Evolutionary conservation across 2,113 vertebrate genomes (phyloP).

Genomic region (Pagrus major): DNA sequence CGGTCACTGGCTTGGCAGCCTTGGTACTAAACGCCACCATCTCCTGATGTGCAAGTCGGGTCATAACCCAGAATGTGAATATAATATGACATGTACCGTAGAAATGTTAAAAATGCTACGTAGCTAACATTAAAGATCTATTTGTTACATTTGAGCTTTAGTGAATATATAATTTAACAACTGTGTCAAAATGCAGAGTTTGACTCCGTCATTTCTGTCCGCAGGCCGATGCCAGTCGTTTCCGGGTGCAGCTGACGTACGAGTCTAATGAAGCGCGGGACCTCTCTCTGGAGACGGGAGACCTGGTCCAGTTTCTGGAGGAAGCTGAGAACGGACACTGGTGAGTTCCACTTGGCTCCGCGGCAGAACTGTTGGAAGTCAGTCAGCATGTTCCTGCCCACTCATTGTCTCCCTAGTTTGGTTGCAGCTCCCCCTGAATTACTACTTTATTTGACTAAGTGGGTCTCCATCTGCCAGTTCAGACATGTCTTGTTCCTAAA

Average conservation of each 20-base stretch:
- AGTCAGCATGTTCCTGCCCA: neutral
- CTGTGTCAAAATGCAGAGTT: neutral
- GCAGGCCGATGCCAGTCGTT: conserved; percentile 84
- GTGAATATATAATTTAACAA: too few species aligned
- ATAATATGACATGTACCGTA: too few species aligned
- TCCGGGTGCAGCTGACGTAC: conserved; percentile 87
- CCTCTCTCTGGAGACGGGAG: conserved; percentile 81
- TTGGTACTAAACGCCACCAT: too few species aligned
- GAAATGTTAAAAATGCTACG: too few species aligned
- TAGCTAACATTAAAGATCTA: too few species aligned
- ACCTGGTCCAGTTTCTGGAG: conserved; percentile 87
- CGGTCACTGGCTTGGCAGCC: too few species aligned
- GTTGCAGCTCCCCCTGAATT: neutral
- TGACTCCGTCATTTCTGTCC: conserved; percentile 4
- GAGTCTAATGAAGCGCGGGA: conserved; percentile 82
- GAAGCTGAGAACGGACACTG: conserved; percentile 88
- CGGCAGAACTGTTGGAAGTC: neutral
- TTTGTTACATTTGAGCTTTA: neutral
- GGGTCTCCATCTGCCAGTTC: neutral
- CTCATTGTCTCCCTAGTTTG: conserved; percentile 1
- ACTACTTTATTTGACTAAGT: neutral
- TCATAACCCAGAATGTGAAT: too few species aligned
- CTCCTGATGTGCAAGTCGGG: too few species aligned
- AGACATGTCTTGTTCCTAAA: conserved; percentile 1
- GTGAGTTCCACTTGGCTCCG: conserved; percentile 79